These are phyloP conservation scores for Struthio camelus DNA, from an alignment of 2,113 vertebrate genomes.

Conservation along the genomic window DNA sequence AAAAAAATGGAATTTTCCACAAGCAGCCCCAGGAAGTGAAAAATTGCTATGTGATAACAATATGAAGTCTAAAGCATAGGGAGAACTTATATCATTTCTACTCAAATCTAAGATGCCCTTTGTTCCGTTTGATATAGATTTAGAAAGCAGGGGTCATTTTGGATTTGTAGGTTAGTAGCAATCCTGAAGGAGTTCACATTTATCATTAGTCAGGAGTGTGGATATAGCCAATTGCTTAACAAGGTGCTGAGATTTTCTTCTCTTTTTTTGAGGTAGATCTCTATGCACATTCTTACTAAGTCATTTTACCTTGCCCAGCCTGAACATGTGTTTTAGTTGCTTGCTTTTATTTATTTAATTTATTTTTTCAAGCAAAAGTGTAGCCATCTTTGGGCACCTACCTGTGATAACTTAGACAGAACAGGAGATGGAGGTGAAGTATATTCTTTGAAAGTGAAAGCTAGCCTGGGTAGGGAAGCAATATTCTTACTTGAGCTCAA, in stretches of 20 bases:
- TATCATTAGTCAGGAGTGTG: not conserved
- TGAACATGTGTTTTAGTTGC: not conserved
- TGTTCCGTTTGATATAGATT: not conserved
- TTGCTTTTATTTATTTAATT: not conserved
- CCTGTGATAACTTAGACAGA: not conserved
- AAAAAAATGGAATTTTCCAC: not conserved
- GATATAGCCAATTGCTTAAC: not conserved
- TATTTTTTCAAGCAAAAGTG: not conserved
- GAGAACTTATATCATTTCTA: not conserved
- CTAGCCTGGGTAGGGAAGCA: not conserved
- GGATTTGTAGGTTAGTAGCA: not conserved
- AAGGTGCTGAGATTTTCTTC: not conserved
- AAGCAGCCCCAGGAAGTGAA: not conserved
- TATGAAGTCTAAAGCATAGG: not conserved
- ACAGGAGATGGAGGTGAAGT: not conserved
- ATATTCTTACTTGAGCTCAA: not conserved
- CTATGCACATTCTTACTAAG: no score
- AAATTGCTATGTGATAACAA: constrained; percentile 16
- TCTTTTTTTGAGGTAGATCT: not conserved
- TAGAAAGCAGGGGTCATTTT: constrained; percentile 14
- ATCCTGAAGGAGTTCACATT: not conserved
- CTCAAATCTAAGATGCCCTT: not conserved
- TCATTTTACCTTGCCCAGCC: not conserved
- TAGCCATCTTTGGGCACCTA: not conserved
- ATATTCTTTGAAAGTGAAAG: not conserved